Evolutionary conservation across 2,888 invertebrate species (phyloP).

Genomic region (Chesias legatella): DNA sequence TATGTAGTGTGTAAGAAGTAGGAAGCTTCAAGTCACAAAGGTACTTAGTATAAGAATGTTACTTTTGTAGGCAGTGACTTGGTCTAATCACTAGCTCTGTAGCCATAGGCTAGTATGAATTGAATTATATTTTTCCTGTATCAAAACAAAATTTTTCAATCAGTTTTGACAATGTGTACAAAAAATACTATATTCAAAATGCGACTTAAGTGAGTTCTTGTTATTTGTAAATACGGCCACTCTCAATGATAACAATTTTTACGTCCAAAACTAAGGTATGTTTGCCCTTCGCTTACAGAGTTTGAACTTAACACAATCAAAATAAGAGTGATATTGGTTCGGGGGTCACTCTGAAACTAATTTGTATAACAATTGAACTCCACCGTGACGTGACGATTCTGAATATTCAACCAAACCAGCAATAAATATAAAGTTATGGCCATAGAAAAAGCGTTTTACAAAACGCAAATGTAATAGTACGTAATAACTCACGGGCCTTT

Average conservation of each 20-base stretch:
- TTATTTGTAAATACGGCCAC: no score
- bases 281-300: neutral
- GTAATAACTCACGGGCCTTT: constrained; percentile 77
- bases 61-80: no score
- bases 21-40: no score
- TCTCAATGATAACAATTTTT: constrained; percentile 3
- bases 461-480: constrained; percentile 74
- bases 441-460: constrained; percentile 72
- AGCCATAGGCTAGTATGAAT: no score
- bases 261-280: neutral
- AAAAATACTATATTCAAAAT: no score
- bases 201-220: no score
- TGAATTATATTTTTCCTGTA: no score
- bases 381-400: constrained; percentile 69
- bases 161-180: no score
- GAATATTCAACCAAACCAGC: constrained; percentile 74
- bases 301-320: constrained; percentile 7
- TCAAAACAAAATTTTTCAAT: no score
- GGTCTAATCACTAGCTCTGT: no score
- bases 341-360: constrained; percentile 31
- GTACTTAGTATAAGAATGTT: no score
- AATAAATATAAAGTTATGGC: constrained; percentile 76
- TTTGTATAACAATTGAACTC: constrained; percentile 53
- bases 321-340: constrained; percentile 30
- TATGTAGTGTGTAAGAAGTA: no score